phyloP scores from a whole-genome alignment of 30 jellyfish, hydroid and myxozoan genomes.

The Cassiopea andromeda region DNA sequence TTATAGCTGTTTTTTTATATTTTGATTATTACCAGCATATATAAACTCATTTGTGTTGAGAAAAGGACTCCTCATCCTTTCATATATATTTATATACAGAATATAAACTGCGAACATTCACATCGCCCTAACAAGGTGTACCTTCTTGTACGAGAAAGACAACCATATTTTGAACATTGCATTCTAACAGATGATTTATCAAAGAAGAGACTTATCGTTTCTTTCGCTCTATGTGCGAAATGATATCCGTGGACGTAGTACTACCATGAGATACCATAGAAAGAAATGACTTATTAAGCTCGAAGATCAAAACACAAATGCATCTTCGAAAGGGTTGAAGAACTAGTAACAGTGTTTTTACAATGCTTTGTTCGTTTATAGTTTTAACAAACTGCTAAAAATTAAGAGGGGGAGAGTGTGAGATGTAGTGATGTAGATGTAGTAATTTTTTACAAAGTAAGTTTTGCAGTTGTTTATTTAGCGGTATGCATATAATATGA shows the following conservation, averaged over 20 bases:
- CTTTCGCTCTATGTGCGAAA: neutral
- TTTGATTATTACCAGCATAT: neutral
- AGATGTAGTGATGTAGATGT: no score
- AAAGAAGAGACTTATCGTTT: neutral
- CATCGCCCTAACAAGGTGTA: neutral
- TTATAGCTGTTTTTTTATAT: neutral
- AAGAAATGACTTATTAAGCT: neutral
- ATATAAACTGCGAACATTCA: neutral
- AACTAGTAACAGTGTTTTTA: neutral
- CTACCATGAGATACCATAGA: neutral
- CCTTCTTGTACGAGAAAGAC: neutral
- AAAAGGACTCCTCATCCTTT: neutral
- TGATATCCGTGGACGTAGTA: constrained; percentile 25
- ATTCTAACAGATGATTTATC: neutral
- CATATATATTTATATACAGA: no score
- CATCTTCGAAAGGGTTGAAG: neutral
- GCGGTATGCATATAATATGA: no score
- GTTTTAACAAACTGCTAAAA: neutral
- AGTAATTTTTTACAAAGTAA: no score
- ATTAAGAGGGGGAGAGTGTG: no score
- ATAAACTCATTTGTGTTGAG: constrained; percentile 1
- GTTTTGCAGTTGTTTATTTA: no score
- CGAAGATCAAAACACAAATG: neutral
- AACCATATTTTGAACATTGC: neutral
- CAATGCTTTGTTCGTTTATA: neutral